Conservation (phyloP, 2,888 invertebrate genomes). For the Anagyrus pseudococci region DNA sequence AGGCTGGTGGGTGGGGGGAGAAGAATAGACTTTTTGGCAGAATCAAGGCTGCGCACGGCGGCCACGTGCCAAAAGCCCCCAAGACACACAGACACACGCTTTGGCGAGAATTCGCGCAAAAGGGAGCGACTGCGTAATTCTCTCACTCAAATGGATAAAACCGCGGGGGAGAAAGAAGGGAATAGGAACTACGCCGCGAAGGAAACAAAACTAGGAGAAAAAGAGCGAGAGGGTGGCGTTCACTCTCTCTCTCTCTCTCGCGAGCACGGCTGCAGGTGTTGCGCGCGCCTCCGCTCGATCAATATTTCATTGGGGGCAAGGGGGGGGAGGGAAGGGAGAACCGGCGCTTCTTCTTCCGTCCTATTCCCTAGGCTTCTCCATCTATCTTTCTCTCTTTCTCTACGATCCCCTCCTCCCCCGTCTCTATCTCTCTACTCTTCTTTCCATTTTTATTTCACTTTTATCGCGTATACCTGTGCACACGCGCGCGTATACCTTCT, state of each 20-base stretch:
- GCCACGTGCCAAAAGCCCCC: conserved; percentile 35
- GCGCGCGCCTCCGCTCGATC: conserved; percentile 59
- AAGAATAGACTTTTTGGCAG: conserved; percentile 33
- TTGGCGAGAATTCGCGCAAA: too few relatives aligned
- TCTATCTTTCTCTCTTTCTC: conserved; percentile 10
- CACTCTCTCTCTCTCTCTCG: too few relatives aligned
- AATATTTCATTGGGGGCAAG: conserved; percentile 62
- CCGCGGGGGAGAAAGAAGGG: conserved; percentile 1
- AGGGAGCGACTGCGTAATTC: too few relatives aligned
- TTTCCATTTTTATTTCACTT: background rate
- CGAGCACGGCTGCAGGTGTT: conserved; percentile 45
- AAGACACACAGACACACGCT: too few relatives aligned
- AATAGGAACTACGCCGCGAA: too few relatives aligned
- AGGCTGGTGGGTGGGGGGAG: background rate
- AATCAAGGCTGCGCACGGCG: conserved; percentile 28
- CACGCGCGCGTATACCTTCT: background rate
- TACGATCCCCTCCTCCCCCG: conserved; percentile 11
- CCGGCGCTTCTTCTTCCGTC: too few relatives aligned
- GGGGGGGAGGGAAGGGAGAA: too few relatives aligned
- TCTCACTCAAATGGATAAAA: too few relatives aligned
- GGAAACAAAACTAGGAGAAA: too few relatives aligned
- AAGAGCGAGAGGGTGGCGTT: too few relatives aligned
- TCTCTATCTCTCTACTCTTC: background rate
- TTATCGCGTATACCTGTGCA: background rate
- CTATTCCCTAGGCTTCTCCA: conserved; percentile 22